Evolutionary conservation across 2,888 invertebrate species (phyloP).

Genomic region (Pomacea canaliculata): DNA sequence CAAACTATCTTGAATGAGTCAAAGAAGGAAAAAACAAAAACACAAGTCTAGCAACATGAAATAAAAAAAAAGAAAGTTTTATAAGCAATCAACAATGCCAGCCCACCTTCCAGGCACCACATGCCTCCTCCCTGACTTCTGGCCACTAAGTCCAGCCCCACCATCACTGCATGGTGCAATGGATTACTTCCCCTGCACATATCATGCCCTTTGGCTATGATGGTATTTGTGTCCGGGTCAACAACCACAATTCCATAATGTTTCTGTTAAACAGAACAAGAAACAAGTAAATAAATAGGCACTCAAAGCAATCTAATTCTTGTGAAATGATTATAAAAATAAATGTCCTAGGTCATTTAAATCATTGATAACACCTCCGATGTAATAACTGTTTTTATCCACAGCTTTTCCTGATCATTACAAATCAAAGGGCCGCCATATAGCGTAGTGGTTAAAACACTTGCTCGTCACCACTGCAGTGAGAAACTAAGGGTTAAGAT

Average conservation of each 20-base stretch:
- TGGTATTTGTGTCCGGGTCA: slow-evolving; percentile 79
- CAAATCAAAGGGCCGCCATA: too few relatives aligned
- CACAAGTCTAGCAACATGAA: too few relatives aligned
- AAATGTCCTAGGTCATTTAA: not conserved
- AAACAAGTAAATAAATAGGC: not conserved
- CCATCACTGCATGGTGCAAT: slow-evolving; percentile 86
- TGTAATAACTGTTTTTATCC: not conserved
- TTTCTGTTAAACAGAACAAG: slow-evolving; percentile 30
- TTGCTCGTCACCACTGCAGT: too few relatives aligned
- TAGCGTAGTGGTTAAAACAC: too few relatives aligned
- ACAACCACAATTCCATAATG: slow-evolving; percentile 77
- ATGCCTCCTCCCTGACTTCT: slow-evolving; percentile 84
- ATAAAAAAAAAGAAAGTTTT: too few relatives aligned
- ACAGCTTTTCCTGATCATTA: too few relatives aligned
- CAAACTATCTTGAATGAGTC: too few relatives aligned
- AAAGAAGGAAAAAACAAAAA: too few relatives aligned
- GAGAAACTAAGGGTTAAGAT: too few relatives aligned
- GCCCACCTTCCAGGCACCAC: slow-evolving; percentile 65
- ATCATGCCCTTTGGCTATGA: slow-evolving; percentile 78
- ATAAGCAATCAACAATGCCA: too few relatives aligned
- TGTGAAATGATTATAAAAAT: not conserved
- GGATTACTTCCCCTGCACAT: slow-evolving; percentile 74
- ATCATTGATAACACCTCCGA: not conserved
- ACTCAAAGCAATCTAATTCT: not conserved
- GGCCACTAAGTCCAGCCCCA: slow-evolving; percentile 88